These are phyloP conservation scores for Thumatha senex DNA, from an alignment of 2,888 invertebrate genomes.

Conservation along the genomic window DNA sequence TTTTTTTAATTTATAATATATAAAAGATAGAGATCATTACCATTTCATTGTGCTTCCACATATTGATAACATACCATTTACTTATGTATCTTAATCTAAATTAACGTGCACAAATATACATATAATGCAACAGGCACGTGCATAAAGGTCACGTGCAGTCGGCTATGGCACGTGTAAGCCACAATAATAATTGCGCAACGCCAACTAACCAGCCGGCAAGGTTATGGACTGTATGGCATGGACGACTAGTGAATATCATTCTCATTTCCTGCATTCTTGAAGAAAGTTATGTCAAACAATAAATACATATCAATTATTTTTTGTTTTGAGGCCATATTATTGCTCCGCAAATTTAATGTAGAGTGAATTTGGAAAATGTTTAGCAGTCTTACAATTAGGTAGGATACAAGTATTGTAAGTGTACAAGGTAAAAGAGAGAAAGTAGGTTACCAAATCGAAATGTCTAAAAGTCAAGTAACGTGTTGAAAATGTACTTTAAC, in stretches of 20 bases:
- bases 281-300: slow-evolving; percentile 26
- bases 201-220: slow-evolving; percentile 56
- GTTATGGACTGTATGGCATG: slow-evolving; percentile 39
- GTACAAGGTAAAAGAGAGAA: too few species aligned
- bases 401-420: too few species aligned
- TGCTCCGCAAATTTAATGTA: too few species aligned
- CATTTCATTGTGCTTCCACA: neutral
- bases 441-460: too few species aligned
- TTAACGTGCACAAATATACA: slow-evolving; percentile 42
- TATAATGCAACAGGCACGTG: slow-evolving; percentile 50
- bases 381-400: too few species aligned
- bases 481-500: too few species aligned
- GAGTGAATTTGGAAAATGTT: too few species aligned
- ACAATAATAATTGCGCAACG: slow-evolving; percentile 60
- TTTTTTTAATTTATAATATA: too few species aligned
- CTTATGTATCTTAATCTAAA: slow-evolving; percentile 18
- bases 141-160: slow-evolving; percentile 46
- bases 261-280: slow-evolving; percentile 43
- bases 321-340: too few species aligned
- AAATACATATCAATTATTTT: too few species aligned
- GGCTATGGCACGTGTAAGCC: slow-evolving; percentile 53
- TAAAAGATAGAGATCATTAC: neutral
- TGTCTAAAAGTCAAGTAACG: too few species aligned
- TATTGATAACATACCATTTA: neutral
- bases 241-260: slow-evolving; percentile 31